Conservation (phyloP, 1,140 invertebrate genomes). For the Wasmannia auropunctata region DNA sequence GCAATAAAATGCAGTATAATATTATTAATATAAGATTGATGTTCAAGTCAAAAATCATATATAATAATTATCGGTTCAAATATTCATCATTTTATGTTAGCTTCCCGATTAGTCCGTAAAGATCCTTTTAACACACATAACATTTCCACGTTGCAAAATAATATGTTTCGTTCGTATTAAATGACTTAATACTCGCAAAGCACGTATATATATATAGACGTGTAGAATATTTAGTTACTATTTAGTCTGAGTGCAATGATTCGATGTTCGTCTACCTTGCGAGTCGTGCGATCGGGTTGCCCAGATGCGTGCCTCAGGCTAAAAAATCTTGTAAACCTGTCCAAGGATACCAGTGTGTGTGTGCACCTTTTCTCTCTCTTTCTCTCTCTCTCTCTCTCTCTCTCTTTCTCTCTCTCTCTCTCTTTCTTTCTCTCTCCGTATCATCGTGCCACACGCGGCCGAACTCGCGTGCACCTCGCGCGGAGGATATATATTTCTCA, state of each 20-base stretch:
- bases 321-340: constrained; percentile 54
- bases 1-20: not conserved
- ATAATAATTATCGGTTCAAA: not conserved
- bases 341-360: constrained; percentile 44
- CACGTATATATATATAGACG: not conserved
- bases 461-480: constrained; percentile 25
- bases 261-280: constrained; percentile 55
- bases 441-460: constrained; percentile 21
- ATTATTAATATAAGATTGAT: not conserved
- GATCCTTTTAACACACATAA: not conserved
- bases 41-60: not conserved
- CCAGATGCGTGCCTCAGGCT: constrained; percentile 45
- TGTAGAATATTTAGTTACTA: constrained; percentile 49
- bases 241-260: constrained; percentile 68
- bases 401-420: not conserved
- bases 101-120: not conserved
- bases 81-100: not conserved
- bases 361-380: not conserved
- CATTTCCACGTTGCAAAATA: not conserved
- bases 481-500: constrained; percentile 31
- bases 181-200: not conserved
- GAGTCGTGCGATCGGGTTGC: constrained; percentile 59
- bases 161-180: not conserved
- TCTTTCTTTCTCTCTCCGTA: not conserved
- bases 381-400: not conserved